Base-by-base conservation (phyloP, 2,113 vertebrate genomes). In the Speoplatyrhinus poulsoni region DNA sequence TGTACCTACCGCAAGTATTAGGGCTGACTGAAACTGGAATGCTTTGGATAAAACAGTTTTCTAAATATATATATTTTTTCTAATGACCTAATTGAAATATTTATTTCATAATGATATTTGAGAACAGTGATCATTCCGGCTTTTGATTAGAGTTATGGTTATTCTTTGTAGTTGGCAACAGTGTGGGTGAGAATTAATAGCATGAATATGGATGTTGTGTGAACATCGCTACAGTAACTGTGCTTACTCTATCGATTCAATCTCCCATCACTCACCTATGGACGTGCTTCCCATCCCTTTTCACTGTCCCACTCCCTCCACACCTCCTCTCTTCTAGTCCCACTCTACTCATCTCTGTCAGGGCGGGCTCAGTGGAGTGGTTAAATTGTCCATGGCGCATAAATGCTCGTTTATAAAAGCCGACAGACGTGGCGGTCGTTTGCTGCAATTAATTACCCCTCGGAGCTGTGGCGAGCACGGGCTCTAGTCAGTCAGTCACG, bases 341-440 rank as follows among this genome's bases (percentile, higher is more conserved):
- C 75, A 71, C 77, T 82, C 78, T 73, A 80, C 88, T 85, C 86
- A 66, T 90, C 88, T 90, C 83, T 91, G 89, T 89, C 92, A 91
- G 80, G 79, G 80, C 84, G 57, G 76, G 79, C 89, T 87, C 90
- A 87, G 81, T 85, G 88, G 81, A 87, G 87, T 92, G 88, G 92
- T 90, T 92, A 92, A 93, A 93, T 92, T 87, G 91, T 92, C 91
- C 91, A 90, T 91, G 87, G 89, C 87, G 79, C 85, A 89, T 92
- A 93, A 92, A 92, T 69, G 88, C 88, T 92, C 91, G 85, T 93
- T 93, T 92, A 93, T 92, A 92, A 92, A 93, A 91, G 83, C 84
- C 84, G 91, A 92, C 92, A 92, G 92, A 92, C 89, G 88, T 90
- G 90, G 84, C 84, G 76, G 90, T 91, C 91, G 90, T 93, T 93